phyloP scores from a whole-genome alignment of 2,888 invertebrate species.

The Spisula subtruncata region DNA sequence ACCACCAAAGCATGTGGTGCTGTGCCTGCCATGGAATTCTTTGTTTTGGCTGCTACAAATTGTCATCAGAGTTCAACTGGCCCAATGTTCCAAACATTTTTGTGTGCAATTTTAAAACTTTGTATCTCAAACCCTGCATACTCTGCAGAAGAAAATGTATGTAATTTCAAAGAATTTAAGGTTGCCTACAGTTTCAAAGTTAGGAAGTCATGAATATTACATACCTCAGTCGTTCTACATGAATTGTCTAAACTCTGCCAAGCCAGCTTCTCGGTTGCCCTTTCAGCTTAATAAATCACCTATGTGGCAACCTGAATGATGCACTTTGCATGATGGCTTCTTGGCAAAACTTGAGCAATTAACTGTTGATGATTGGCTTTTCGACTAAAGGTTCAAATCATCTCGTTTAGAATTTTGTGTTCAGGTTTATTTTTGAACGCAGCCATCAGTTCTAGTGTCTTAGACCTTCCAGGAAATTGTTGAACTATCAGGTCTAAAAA shows the following conservation, averaged over 20 bases:
- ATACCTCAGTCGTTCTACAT: no score
- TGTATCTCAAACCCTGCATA: no score
- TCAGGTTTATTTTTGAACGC: not conserved
- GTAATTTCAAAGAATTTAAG: no score
- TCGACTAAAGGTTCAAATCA: not conserved
- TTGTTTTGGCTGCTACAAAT: no score
- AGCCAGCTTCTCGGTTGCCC: not conserved
- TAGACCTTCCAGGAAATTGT: not conserved
- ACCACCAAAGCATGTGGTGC: no score
- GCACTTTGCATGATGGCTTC: not conserved
- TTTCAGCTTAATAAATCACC: not conserved
- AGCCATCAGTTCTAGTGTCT: not conserved
- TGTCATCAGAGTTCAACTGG: no score
- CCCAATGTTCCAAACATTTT: no score
- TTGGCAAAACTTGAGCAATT: not conserved
- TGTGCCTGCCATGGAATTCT: no score
- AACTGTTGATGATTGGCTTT: not conserved
- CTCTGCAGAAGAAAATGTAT: no score
- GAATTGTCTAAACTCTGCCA: not conserved
- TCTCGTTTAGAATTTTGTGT: not conserved
- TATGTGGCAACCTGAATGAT: not conserved
- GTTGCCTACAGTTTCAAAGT: no score
- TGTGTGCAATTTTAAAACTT: no score
- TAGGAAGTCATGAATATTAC: no score
- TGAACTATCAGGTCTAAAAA: not conserved